Percentiles rank a stretch among this genome's conserved stretches.
Evolutionary conservation across 2,797 vertebrate species (phyloP).

Genomic region (Luscinia megarhynchos): DNA sequence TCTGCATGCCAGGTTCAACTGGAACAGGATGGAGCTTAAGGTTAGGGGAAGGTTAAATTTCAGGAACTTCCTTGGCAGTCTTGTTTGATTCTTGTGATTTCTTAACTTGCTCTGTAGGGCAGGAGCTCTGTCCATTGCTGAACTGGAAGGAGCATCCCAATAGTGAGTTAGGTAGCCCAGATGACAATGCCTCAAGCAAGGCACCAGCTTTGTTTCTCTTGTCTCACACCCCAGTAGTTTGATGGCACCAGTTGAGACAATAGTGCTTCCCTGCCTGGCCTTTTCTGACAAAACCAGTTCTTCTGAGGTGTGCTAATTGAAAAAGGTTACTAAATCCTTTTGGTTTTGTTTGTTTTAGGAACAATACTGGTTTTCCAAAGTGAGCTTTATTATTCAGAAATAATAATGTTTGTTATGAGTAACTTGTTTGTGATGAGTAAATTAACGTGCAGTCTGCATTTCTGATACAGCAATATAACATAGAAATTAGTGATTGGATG

Average conservation of each 20-base stretch:
- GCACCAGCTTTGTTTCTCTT: background rate
- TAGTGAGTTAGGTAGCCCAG: background rate
- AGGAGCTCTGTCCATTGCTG: background rate
- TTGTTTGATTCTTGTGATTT: background rate
- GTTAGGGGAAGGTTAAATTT: background rate
- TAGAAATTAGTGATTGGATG: conserved; percentile 85
- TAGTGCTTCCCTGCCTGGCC: background rate
- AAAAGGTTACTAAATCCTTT: background rate
- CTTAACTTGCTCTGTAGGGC: background rate
- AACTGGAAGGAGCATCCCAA: background rate
- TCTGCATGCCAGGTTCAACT: background rate
- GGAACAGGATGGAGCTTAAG: background rate
- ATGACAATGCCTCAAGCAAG: background rate
- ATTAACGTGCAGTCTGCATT: background rate
- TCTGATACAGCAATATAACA: conserved; percentile 86
- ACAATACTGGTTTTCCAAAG: background rate
- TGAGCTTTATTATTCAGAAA: background rate
- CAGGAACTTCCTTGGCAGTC: background rate
- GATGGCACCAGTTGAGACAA: background rate
- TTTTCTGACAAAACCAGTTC: background rate
- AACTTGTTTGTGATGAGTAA: background rate
- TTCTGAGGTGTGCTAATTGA: background rate
- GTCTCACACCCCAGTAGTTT: background rate
- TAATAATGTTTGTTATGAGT: background rate
- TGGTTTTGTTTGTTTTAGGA: background rate